Conservation (phyloP, 1,140 invertebrate species). For the Leptinotarsa texana region DNA sequence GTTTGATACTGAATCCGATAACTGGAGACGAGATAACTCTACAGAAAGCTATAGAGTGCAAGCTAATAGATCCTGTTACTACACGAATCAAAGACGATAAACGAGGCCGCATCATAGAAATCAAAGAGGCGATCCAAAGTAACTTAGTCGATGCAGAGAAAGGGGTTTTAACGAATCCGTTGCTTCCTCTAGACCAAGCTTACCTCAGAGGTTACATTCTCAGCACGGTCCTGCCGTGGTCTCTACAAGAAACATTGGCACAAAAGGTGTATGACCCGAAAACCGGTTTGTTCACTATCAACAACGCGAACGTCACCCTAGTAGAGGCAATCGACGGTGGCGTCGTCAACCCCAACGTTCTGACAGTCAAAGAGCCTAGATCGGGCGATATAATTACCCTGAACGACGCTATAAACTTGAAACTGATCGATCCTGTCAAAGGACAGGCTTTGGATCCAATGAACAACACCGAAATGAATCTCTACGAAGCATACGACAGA, state of each 20-base stretch:
- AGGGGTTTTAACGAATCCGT: constrained; percentile 71
- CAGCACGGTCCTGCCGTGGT: constrained; percentile 75
- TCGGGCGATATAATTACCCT: constrained; percentile 78
- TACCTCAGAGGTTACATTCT: constrained; percentile 78
- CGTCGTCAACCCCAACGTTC: constrained; percentile 74
- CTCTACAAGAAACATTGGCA: constrained; percentile 83
- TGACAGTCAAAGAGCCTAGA: constrained; percentile 80
- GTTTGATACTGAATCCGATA: constrained; percentile 80
- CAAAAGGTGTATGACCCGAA: constrained; percentile 79
- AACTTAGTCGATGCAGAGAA: constrained; percentile 72
- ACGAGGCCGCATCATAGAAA: constrained; percentile 66
- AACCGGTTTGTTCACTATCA: constrained; percentile 75
- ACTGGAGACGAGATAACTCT: constrained; percentile 75
- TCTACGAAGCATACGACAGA: constrained; percentile 78
- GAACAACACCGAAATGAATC: constrained; percentile 72
- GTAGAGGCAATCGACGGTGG: constrained; percentile 78
- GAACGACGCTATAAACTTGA: constrained; percentile 77
- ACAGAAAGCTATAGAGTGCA: constrained; percentile 70
- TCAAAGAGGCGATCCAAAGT: constrained; percentile 70
- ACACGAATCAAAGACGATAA: constrained; percentile 76
- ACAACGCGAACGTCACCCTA: constrained; percentile 72
- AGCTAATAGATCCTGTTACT: constrained; percentile 71
- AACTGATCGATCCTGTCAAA: constrained; percentile 79
- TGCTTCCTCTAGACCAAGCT: constrained; percentile 74
- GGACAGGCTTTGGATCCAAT: constrained; percentile 78